These are phyloP conservation scores for Cerceris rybyensis DNA, from an alignment of 2,888 invertebrate species.

Conservation along the genomic window DNA sequence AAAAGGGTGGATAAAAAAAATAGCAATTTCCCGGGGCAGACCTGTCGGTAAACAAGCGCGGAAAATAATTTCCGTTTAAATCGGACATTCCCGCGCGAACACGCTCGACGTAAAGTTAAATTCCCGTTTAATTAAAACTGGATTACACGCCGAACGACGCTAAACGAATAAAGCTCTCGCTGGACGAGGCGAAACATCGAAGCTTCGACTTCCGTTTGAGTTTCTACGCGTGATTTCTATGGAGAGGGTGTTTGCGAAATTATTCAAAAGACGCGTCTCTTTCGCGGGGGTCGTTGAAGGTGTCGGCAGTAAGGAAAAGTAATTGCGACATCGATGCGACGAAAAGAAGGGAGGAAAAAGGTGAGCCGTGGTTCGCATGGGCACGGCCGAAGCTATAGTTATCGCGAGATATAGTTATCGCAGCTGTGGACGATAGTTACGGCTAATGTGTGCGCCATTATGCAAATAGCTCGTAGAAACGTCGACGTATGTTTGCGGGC, in stretches of 20 bases:
- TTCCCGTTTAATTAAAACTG: conserved; percentile 42
- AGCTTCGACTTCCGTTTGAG: no score
- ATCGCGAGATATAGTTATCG: conserved; percentile 59
- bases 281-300: no score
- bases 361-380: background rate
- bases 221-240: no score
- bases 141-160: conserved; percentile 4
- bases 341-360: background rate
- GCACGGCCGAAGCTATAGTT: background rate
- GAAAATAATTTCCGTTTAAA: background rate
- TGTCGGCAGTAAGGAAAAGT: no score
- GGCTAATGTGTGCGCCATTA: conserved; percentile 61
- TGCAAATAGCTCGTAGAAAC: conserved; percentile 57
- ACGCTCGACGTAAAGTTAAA: conserved; percentile 23
- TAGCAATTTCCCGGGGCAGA: no score
- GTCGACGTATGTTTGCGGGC: conserved; percentile 42
- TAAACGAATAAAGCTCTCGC: no score
- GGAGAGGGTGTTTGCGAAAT: no score
- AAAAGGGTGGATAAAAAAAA: no score
- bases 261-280: no score
- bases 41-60: background rate
- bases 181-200: background rate
- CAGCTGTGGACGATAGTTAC: conserved; percentile 54
- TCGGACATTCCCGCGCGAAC: background rate
- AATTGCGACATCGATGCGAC: no score